A percentile compares a stretch with the other conserved stretches of the same genome.
Evolutionary conservation across 2,113 vertebrate species (phyloP).

Genomic region (Perca flavescens): DNA sequence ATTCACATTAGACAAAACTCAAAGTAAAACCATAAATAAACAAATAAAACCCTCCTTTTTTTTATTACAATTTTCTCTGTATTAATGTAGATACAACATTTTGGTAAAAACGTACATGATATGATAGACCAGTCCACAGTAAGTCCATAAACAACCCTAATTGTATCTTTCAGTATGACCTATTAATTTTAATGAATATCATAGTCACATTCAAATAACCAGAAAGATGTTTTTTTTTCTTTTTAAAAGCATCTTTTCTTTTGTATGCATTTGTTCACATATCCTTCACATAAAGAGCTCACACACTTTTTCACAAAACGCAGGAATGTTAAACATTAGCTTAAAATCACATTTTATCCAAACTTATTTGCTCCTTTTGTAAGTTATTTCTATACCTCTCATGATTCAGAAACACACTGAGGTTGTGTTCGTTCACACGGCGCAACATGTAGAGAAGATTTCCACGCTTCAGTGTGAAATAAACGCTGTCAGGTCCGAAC

Average conservation of each 20-base stretch:
- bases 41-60: neutral
- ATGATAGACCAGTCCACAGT: neutral
- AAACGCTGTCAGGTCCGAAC: slow-evolving; percentile 29
- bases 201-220: neutral
- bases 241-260: neutral
- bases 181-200: neutral
- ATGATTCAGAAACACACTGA: neutral
- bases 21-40: neutral
- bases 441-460: slow-evolving; percentile 22
- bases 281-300: neutral
- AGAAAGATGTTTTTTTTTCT: neutral
- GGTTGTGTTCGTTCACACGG: neutral
- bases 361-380: neutral
- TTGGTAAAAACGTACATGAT: neutral
- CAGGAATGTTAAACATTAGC: slow-evolving; percentile 32
- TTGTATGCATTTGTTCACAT: neutral
- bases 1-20: neutral
- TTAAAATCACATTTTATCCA: too few relatives aligned
- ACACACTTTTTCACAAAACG: neutral
- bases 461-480: slow-evolving; percentile 66
- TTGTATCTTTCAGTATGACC: neutral
- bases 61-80: neutral
- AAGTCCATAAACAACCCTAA: neutral
- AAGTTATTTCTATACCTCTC: neutral
- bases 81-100: neutral